Base-by-base conservation (phyloP, 1,140 invertebrate species). In the Nymphalis io region DNA sequence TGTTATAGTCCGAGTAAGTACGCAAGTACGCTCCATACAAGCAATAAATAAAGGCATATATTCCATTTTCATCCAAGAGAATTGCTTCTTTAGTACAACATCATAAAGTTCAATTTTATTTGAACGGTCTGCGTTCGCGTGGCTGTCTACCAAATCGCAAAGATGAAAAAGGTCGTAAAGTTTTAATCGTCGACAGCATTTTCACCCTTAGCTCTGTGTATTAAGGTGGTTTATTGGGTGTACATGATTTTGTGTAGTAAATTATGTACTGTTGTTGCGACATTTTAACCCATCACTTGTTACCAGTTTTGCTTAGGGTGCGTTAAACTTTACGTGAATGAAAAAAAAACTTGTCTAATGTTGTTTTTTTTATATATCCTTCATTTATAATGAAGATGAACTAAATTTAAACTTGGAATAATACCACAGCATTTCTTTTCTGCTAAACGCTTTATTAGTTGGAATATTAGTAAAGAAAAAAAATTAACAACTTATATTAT, bases 241-340 rank as follows among this genome's bases (percentile, higher is more conserved):
- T 18, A n/a, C 2, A 3, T 27, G 10, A 3, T 59, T 61, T 42
- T 27, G 40, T 38, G 61, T 62, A 64, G 33, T 74, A 74, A 70
- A 74, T 74, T 74, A 74, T 71, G 73, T 74, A 71, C 68, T 70
- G 60, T 70, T 62, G n/a, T 46, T 66, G 62, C 64, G 68, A 71
- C 73, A 63, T 70, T 74, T 74, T 70, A 71, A 71, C 72, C 68
- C 72, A 74, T 74, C 72, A 70, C 63, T 72, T 63, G 74, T 72
- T 78, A 76, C 77, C 72, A 75, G 71, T 77, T 75, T 72, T 76
- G 68, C 68, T 70, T 63, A 67, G 73, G 72, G 70, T 75, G 73
- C 75, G 75, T 79, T 75, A 76, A 79, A 77, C 75, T 70, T 79
- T 65, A 70, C 68, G 61, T 51, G 73, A 71, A 71, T 71, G 58